These are phyloP conservation scores for Polypterus senegalus DNA, from an alignment of 2,113 vertebrate species.

Conservation along the genomic window DNA sequence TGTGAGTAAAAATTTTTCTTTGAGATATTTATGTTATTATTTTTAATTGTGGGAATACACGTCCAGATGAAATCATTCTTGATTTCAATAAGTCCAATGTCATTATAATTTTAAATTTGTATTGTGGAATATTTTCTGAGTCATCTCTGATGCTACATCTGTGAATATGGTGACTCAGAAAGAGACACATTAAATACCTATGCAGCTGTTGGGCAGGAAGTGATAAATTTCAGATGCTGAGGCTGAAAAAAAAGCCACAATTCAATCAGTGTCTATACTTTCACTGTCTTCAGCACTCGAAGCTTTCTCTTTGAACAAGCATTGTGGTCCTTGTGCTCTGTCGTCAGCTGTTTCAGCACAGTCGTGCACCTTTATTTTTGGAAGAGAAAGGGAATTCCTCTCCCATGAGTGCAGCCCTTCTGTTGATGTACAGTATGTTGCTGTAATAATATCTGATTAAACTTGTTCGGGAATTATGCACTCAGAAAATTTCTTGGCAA, in stretches of 20 bases:
- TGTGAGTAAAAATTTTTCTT: too few relatives aligned
- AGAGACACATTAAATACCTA: conserved; percentile 53
- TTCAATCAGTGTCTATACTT: conserved; percentile 16
- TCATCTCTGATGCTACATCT: conserved; percentile 60
- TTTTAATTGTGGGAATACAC: too few relatives aligned
- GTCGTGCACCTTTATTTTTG: conserved; percentile 24
- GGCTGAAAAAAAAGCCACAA: conserved; percentile 27
- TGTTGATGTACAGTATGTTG: conserved; percentile 23
- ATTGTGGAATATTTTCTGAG: conserved; percentile 62
- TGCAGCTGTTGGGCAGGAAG: conserved; percentile 43
- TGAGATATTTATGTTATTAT: too few relatives aligned
- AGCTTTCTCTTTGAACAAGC: conserved; percentile 16
- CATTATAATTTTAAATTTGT: conserved; percentile 26
- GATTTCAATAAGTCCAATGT: conserved; percentile 7
- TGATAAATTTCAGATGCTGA: conserved; percentile 38
- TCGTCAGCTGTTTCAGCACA: conserved; percentile 11
- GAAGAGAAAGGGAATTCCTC: conserved; percentile 28
- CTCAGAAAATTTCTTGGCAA: conserved; percentile 29
- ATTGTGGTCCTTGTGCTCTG: conserved; percentile 6
- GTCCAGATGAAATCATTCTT: conserved; percentile 30
- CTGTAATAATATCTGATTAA: conserved; percentile 20
- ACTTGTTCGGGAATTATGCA: conserved; percentile 30
- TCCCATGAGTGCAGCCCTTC: conserved; percentile 23
- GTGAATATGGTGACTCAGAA: conserved; percentile 71
- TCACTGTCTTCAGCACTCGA: background rate